A percentile compares a stretch with the other conserved stretches of the same genome.
phyloP scores from a whole-genome alignment of 2,888 invertebrate genomes.

The Lobophora halterata region DNA sequence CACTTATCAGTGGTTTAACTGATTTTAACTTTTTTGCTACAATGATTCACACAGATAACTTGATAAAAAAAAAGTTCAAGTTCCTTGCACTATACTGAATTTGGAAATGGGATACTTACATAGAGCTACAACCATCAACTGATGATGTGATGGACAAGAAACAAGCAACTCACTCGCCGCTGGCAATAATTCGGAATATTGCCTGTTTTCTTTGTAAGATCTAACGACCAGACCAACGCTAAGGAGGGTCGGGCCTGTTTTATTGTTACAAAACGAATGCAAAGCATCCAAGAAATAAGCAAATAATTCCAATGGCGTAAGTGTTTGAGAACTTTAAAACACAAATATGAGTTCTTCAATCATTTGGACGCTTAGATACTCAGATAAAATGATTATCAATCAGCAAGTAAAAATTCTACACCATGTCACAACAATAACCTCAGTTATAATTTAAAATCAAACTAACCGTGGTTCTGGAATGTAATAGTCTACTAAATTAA shows the following conservation, averaged over 20 bases:
- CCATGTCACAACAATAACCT: conserved; percentile 77
- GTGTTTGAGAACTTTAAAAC: conserved; percentile 13
- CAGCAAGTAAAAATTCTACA: conserved; percentile 53
- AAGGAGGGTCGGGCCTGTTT: conserved; percentile 44
- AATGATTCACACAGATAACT: too few species aligned
- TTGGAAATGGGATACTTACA: too few species aligned
- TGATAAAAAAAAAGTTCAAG: too few species aligned
- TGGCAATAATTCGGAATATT: conserved; percentile 18
- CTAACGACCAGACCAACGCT: conserved; percentile 61
- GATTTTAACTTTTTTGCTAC: too few species aligned
- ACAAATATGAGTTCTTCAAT: background rate
- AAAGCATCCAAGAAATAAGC: conserved; percentile 10
- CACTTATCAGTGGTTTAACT: too few species aligned
- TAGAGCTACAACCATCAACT: too few species aligned
- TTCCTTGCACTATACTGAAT: too few species aligned
- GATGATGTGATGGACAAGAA: background rate
- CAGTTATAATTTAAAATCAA: conserved; percentile 66
- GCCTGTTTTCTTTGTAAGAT: conserved; percentile 45
- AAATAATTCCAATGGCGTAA: conserved; percentile 2
- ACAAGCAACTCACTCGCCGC: background rate
- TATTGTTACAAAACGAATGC: conserved; percentile 29
- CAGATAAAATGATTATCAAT: conserved; percentile 60
- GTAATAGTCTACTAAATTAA: conserved; percentile 71
- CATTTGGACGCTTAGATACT: conserved; percentile 36
- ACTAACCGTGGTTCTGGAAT: conserved; percentile 76